Evolutionary conservation across 1,140 invertebrate species (phyloP), one percentile per base, ranked within the genome.

Genomic region (Bradynema listronoti): DNA sequence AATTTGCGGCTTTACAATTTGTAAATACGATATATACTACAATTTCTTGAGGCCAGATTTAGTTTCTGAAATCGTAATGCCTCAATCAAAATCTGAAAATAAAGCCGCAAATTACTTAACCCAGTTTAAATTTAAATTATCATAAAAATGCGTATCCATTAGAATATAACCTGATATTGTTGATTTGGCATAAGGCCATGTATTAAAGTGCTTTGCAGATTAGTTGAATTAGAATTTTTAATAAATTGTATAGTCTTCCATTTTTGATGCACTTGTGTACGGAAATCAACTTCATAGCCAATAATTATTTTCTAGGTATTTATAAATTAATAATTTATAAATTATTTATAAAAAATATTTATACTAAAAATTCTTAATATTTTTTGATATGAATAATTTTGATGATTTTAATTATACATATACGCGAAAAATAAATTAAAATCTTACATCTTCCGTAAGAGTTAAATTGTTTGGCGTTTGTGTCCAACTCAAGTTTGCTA

Each of bases 121-220:
- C 27, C 42, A 43, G 3, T 9, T 43, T 43, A 27, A 9, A 27
- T 27, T 27, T 7, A 43, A 51, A 51, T 51, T 51, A 22, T 51
- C 19, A 19, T 6, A 30, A 51, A 51, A 51, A 4, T 45, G 27
- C 27, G 42, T 6, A 9, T 4, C 6, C 4, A 3, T 43, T 9
- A 3, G 3, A 43, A 43, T 22, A 43, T 29, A 30, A 65, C 63
- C 42, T 68, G 66, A 49, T 68, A 68, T 39, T 61, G 59, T 49
- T 58, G 6, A 59, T 72, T 68, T 4, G 66, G 64, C 24, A 51
- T 33, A 30, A 68, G 49, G 3, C 65, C 41, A 24, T 43, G 14
- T 25, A 68, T 36, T 29, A 43, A 39, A 52, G 52, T 55, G 16
- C 29, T 19, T 3, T 27, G 19, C 16, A 50, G 5, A 50, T 24